Conservation (phyloP, 2,888 invertebrate species). For the Gandaritis pyraliata region DNA sequence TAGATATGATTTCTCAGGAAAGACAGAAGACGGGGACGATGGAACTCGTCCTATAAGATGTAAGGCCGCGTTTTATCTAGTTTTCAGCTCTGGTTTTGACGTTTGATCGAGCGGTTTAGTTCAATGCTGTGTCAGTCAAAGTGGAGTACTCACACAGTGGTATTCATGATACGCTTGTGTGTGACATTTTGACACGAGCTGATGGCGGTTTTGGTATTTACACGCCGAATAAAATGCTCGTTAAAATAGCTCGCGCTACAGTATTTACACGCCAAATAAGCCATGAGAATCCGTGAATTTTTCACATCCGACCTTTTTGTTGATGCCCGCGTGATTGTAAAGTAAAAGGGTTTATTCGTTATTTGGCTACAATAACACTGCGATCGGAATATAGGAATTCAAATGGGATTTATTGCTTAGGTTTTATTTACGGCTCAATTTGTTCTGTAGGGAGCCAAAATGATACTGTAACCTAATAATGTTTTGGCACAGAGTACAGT, state of each 20-base stretch:
- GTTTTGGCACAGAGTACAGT: not conserved
- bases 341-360: conserved; percentile 37
- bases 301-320: conserved; percentile 37
- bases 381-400: conserved; percentile 27
- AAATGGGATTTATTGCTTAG: conserved; percentile 34
- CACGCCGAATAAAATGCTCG: conserved; percentile 45
- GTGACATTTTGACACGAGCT: conserved; percentile 49
- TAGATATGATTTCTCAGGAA: too few relatives aligned
- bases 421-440: conserved; percentile 35
- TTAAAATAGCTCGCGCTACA: conserved; percentile 43
- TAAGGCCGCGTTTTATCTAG: too few relatives aligned
- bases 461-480: not conserved
- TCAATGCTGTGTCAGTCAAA: conserved; percentile 3
- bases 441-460: conserved; percentile 3
- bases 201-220: conserved; percentile 44
- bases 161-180: conserved; percentile 35
- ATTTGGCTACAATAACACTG: conserved; percentile 34
- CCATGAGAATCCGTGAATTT: conserved; percentile 45
- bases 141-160: conserved; percentile 11
- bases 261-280: conserved; percentile 48
- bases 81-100: too few relatives aligned
- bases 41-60: too few relatives aligned
- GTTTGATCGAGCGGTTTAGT: not conserved
- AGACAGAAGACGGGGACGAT: too few relatives aligned
- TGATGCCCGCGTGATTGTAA: conserved; percentile 42